These are phyloP conservation scores for Drosophila teissieri DNA, from an alignment of 1,140 invertebrate species.

Conservation along the genomic window DNA sequence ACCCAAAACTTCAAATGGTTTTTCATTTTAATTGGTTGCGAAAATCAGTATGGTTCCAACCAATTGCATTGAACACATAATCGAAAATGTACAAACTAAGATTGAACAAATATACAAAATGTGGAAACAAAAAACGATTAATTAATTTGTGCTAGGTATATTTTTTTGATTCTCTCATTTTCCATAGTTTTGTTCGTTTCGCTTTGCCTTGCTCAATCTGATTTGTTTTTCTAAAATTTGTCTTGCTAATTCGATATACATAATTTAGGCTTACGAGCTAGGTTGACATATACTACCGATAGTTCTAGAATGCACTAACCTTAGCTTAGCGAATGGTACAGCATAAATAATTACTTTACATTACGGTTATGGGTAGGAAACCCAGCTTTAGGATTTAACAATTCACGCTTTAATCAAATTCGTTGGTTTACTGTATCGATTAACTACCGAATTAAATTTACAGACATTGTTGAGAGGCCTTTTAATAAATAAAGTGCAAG, in stretches of 20 bases:
- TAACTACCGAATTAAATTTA: constrained; percentile 34
- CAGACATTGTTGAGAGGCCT: constrained; percentile 43
- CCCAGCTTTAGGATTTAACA: constrained; percentile 58
- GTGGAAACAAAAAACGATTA: constrained; percentile 61
- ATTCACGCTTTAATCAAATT: constrained; percentile 53
- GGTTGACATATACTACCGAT: constrained; percentile 79
- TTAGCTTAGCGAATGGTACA: constrained; percentile 83
- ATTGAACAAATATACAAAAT: constrained; percentile 48
- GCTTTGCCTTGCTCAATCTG: constrained; percentile 23
- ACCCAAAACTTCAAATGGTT: constrained; percentile 56
- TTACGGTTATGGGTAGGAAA: constrained; percentile 52
- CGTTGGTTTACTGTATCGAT: constrained; percentile 37
- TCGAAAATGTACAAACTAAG: constrained; percentile 19
- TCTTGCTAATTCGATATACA: constrained; percentile 77
- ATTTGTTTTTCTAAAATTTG: constrained; percentile 72
- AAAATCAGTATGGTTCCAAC: constrained; percentile 51
- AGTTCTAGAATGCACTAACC: constrained; percentile 84
- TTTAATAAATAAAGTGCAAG: constrained; percentile 41
- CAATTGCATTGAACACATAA: constrained; percentile 44
- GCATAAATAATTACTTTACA: constrained; percentile 83
- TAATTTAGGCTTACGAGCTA: constrained; percentile 77
- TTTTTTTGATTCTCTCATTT: constrained; percentile 43
- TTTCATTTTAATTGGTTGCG: constrained; percentile 47
- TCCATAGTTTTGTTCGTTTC: constrained; percentile 38
- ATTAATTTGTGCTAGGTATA: constrained; percentile 79